These are phyloP conservation scores for Entosphenus tridentatus DNA, from an alignment of 2,113 vertebrate species.

Conservation along the genomic window DNA sequence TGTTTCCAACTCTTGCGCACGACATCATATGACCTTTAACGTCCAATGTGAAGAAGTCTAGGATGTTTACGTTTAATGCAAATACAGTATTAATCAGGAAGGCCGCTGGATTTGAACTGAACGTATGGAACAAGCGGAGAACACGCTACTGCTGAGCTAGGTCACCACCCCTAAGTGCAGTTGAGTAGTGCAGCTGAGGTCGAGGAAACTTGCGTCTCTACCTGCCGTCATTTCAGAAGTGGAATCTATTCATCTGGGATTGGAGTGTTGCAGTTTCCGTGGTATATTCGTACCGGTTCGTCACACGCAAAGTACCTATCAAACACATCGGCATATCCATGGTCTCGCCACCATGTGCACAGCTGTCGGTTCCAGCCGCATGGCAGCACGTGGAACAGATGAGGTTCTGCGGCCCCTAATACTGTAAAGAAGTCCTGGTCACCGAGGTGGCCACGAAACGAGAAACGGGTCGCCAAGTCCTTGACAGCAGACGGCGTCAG, in stretches of 20 bases:
- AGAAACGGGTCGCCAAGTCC: conserved; percentile 52
- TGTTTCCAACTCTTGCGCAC: no score
- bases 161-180: no score
- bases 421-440: conserved; percentile 98
- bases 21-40: no score
- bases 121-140: no score
- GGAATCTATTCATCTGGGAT: conserved; percentile 34
- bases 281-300: conserved; percentile 53
- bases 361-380: conserved; percentile 91
- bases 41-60: no score
- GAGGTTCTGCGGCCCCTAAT: conserved; percentile 78
- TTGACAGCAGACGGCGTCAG: conserved; percentile 39
- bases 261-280: conserved; percentile 76
- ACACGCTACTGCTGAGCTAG: no score
- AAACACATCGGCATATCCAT: conserved; percentile 65
- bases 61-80: no score
- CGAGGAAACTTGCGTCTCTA: no score
- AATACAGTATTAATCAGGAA: no score
- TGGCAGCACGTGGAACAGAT: conserved; percentile 49
- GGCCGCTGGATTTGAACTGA: no score
- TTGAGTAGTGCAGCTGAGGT: no score
- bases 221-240: no score
- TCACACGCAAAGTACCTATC: conserved; percentile 60
- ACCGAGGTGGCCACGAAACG: conserved; percentile 70
- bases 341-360: conserved; percentile 89